Conservation (phyloP, 2,797 vertebrate genomes). For the Potorous gilbertii region DNA sequence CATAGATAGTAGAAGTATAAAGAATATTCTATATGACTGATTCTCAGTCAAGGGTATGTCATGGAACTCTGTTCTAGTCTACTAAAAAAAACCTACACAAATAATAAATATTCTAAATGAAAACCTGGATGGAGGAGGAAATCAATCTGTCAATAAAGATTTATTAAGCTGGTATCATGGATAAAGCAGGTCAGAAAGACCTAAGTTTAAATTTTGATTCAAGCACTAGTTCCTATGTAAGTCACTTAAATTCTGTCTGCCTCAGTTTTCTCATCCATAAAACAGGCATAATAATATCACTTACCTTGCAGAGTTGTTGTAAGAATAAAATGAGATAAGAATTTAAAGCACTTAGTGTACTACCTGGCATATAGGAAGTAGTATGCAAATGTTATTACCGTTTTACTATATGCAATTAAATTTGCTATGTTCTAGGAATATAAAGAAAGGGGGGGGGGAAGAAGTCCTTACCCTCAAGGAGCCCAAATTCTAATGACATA, state of each 20-base stretch:
- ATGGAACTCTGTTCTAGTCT: background rate
- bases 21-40: background rate
- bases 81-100: background rate
- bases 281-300: background rate
- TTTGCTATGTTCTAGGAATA: background rate
- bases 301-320: background rate
- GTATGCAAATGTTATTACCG: background rate
- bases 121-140: background rate
- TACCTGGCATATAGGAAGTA: background rate
- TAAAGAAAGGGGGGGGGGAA: background rate
- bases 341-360: background rate
- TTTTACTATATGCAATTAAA: background rate
- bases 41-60: background rate
- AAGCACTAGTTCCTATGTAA: background rate
- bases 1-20: slow-evolving; percentile 32
- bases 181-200: background rate
- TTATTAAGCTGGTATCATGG: background rate
- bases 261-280: background rate
- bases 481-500: background rate
- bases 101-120: background rate
- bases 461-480: too few species aligned
- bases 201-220: background rate
- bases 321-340: background rate
- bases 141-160: background rate
- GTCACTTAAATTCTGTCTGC: background rate